Evolutionary conservation across 2,113 vertebrate genomes (phyloP).

Genomic region (Paraplagusia blochii): DNA sequence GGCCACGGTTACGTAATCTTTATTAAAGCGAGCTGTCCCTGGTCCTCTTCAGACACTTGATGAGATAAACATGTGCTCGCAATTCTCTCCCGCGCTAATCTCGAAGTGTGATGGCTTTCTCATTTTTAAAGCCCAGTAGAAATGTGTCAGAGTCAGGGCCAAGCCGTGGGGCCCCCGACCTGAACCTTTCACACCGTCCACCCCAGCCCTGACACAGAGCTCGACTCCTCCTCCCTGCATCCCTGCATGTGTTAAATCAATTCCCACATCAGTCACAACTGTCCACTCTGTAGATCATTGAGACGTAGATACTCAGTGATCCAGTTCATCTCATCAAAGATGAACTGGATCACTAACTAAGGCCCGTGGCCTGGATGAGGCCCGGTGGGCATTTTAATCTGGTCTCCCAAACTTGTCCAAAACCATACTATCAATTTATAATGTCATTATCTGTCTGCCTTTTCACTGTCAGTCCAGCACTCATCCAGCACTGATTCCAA

Average conservation of each 20-base stretch:
- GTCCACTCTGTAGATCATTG: too few species aligned
- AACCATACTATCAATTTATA: too few species aligned
- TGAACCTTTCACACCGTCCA: constrained; percentile 25
- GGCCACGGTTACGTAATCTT: constrained; percentile 64
- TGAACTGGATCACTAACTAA: too few species aligned
- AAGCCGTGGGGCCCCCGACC: neutral
- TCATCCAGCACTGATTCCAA: too few species aligned
- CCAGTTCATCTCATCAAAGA: too few species aligned
- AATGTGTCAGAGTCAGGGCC: neutral
- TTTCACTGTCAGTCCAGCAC: too few species aligned
- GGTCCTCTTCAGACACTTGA: constrained; percentile 44
- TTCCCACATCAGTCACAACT: neutral
- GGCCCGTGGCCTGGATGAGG: too few species aligned
- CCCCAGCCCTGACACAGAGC: constrained; percentile 1
- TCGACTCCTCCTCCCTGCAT: neutral
- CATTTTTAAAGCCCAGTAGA: neutral
- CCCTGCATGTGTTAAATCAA: constrained; percentile 7
- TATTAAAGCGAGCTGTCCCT: constrained; percentile 65
- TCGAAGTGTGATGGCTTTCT: constrained; percentile 16
- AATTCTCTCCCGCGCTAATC: constrained; percentile 23
- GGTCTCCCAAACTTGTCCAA: too few species aligned
- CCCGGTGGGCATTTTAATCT: too few species aligned
- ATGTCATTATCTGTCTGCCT: too few species aligned
- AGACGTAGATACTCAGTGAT: too few species aligned
- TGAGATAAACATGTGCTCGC: constrained; percentile 43